A percentile compares a stretch with the other conserved stretches of the same genome.
These are phyloP conservation scores for Rhincodon typus DNA, from an alignment of 2,797 vertebrate species.

Conservation along the genomic window DNA sequence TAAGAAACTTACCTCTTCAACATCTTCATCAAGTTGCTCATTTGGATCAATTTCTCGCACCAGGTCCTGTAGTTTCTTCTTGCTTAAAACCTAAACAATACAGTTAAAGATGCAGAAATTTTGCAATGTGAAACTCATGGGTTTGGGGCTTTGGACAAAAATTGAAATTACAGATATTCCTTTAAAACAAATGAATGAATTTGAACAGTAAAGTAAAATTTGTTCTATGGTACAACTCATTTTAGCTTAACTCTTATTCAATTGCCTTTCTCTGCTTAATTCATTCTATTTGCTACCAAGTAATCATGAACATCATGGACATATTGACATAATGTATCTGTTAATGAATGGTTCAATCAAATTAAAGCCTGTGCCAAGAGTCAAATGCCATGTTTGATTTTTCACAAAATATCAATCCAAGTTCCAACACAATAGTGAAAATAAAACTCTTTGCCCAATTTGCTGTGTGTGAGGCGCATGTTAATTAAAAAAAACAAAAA, in stretches of 20 bases:
- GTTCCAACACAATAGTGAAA: neutral
- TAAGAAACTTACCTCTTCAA: slow-evolving; percentile 76
- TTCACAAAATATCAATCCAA: neutral
- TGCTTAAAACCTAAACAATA: slow-evolving; percentile 77
- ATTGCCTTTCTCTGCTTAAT: neutral
- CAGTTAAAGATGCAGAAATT: neutral
- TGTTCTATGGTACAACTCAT: neutral
- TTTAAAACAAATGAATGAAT: neutral
- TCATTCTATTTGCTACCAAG: no score
- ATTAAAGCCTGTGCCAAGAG: neutral
- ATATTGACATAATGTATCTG: neutral
- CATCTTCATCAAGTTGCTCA: slow-evolving; percentile 95
- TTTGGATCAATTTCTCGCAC: slow-evolving; percentile 96
- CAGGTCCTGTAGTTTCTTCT: slow-evolving; percentile 96
- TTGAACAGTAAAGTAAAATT: neutral
- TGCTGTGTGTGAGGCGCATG: neutral
- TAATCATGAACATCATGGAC: neutral
- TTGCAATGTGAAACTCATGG: no score
- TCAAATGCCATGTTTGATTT: neutral
- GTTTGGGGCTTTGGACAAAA: no score
- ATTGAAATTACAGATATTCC: no score
- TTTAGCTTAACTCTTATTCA: no score
- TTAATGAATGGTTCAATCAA: neutral
- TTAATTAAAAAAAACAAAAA: no score
- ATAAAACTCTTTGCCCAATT: neutral